Conservation (phyloP, 1,140 invertebrate genomes). For the Proales similis region DNA sequence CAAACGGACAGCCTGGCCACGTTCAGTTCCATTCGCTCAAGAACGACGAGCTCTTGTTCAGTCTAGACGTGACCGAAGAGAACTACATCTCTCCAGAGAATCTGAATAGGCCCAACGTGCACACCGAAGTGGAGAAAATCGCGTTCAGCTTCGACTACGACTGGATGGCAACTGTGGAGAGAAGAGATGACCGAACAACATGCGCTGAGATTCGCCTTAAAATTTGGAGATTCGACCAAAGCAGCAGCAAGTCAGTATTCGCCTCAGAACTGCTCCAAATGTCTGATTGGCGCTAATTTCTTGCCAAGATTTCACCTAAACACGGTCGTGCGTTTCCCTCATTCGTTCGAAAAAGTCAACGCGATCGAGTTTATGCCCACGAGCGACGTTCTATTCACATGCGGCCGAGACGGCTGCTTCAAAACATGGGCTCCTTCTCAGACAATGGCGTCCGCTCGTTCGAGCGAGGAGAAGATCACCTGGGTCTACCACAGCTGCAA, state of each 20-base stretch:
- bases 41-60: constrained; percentile 63
- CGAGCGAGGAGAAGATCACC: neutral
- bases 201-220: constrained; percentile 64
- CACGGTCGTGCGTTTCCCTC: constrained; percentile 10
- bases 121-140: constrained; percentile 62
- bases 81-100: constrained; percentile 61
- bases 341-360: constrained; percentile 21
- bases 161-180: constrained; percentile 73
- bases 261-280: neutral
- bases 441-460: no score
- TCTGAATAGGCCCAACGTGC: constrained; percentile 41
- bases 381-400: constrained; percentile 1
- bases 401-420: constrained; percentile 26
- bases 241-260: constrained; percentile 60
- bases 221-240: constrained; percentile 66
- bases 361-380: constrained; percentile 21
- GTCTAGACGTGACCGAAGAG: constrained; percentile 68
- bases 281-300: no score
- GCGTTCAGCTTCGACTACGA: constrained; percentile 61
- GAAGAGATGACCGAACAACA: constrained; percentile 58
- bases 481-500: constrained; percentile 28
- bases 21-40: constrained; percentile 70
- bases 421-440: constrained; percentile 12
- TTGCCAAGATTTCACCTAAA: constrained; percentile 2
- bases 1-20: constrained; percentile 68